Evolutionary conservation across 2,888 invertebrate genomes (phyloP), one percentile per base, ranked within the genome.

Genomic region (Unio delphinus): DNA sequence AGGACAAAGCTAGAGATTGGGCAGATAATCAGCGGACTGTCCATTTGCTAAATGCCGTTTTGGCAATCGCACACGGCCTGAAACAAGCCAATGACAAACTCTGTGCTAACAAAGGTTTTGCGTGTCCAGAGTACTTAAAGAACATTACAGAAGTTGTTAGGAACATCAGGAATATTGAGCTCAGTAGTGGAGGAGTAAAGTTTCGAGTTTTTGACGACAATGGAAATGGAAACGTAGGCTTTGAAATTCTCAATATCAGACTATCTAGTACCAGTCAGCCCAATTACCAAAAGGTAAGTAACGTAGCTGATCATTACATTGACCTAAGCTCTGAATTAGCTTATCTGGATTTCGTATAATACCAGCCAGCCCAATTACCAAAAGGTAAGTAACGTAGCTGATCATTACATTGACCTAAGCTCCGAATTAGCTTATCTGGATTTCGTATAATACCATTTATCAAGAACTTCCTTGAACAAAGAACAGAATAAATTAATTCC

Each of bases 31-130:
- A 82, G 65, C 65, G 83, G 30, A 73, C 80, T 1, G 70, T 73
- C 11, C 81, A 83, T 64, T 78, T 78, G 5, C 78, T 84, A 68
- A 83, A 83, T 60, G 82, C 84, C 5, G 82, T 82, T 15, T 74
- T 77, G 64, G 81, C 83, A 15, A 70, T 80, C 23, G 81, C 79
- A 8, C 65, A 74, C 18, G 84, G 82, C 1, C 64, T 84, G 20
- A 70, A 72, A 20, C 57, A 70, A 11, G 76, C 76, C 1, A 75
- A 74, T 26, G 28, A 65, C n/a, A 65, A 68, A 0, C 59, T 80
- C 18, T 85, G 85, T 64, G 56, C 65, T 30, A 70, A 71, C 1
- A 67, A 34, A 1, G 65, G 34, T 34, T 75, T 80, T 60, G 74
- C 77, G 5, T 62, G 62, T 3, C 81, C 81, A 65, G 26, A 30